phyloP scores from a whole-genome alignment of 2,113 vertebrate species.

The Actinemys pallida region DNA sequence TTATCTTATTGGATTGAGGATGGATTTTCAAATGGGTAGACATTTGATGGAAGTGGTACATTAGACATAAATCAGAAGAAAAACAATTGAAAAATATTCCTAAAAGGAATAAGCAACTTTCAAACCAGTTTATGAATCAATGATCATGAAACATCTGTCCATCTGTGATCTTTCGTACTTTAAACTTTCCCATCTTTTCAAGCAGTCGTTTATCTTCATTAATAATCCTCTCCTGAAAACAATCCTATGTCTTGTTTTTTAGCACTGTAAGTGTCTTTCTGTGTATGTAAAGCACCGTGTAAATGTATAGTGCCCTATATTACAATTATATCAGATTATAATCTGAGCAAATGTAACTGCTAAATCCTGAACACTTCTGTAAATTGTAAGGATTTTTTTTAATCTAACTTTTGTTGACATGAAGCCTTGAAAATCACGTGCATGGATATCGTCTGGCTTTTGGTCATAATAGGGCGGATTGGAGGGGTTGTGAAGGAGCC shows the following conservation, averaged over 20 bases:
- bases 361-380: not conserved
- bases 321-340: not conserved
- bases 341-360: not conserved
- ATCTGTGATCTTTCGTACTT: not conserved
- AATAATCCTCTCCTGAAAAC: not conserved
- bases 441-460: not conserved
- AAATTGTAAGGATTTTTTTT: not conserved
- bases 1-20: not conserved
- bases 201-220: not conserved
- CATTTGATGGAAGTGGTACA: not conserved
- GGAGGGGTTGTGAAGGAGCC: slow-evolving; percentile 47
- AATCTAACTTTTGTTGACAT: fast-evolving
- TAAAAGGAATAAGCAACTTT: not conserved
- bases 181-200: not conserved
- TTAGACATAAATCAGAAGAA: not conserved
- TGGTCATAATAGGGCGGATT: not conserved
- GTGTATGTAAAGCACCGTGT: not conserved
- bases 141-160: not conserved
- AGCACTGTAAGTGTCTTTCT: not conserved
- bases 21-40: not conserved
- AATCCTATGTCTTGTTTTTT: not conserved
- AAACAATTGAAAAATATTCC: not conserved
- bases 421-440: not conserved
- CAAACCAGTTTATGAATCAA: not conserved
- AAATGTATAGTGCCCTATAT: fast-evolving